Percentiles rank a stretch among this genome's conserved stretches.
phyloP scores from a whole-genome alignment of 2,888 invertebrate species.

The Plutella xylostella region DNA sequence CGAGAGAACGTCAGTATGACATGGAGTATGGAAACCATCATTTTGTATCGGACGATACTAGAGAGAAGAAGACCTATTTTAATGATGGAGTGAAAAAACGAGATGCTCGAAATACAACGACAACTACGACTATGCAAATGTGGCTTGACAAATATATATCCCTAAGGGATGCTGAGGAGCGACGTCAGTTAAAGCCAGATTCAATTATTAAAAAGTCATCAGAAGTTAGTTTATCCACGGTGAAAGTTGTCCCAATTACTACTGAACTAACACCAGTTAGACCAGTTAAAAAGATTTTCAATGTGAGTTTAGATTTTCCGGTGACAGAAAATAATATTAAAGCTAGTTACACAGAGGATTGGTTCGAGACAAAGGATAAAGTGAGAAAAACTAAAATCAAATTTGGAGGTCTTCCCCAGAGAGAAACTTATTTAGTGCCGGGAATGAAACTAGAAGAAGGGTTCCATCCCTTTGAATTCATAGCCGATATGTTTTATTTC shows the following conservation, averaged over 20 bases:
- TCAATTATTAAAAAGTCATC: too few species aligned
- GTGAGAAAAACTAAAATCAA: conserved; percentile 54
- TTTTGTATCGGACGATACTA: conserved; percentile 25
- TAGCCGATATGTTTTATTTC: conserved; percentile 71
- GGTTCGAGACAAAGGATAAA: conserved; percentile 30
- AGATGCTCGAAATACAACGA: conserved; percentile 29
- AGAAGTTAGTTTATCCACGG: conserved; percentile 18
- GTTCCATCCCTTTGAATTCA: conserved; percentile 72
- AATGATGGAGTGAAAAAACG: conserved; percentile 31
- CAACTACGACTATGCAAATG: conserved; percentile 32
- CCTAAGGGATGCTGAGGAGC: conserved; percentile 36
- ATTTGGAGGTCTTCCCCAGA: conserved; percentile 57
- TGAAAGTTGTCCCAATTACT: conserved; percentile 48
- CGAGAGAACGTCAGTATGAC: conserved; percentile 26
- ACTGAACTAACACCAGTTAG: conserved; percentile 39
- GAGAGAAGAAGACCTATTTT: conserved; percentile 28
- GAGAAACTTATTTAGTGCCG: conserved; percentile 59
- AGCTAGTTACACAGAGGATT: conserved; percentile 46
- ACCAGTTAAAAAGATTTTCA: conserved; percentile 24
- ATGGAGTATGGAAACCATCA: conserved; percentile 31
- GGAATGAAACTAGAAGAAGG: conserved; percentile 70
- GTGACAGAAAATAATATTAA: conserved; percentile 41
- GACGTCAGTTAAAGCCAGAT: too few species aligned
- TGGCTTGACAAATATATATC: conserved; percentile 46
- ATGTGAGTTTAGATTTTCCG: conserved; percentile 30